Base-by-base conservation (phyloP, 2,113 vertebrate species). In the Fulmarus glacialis region DNA sequence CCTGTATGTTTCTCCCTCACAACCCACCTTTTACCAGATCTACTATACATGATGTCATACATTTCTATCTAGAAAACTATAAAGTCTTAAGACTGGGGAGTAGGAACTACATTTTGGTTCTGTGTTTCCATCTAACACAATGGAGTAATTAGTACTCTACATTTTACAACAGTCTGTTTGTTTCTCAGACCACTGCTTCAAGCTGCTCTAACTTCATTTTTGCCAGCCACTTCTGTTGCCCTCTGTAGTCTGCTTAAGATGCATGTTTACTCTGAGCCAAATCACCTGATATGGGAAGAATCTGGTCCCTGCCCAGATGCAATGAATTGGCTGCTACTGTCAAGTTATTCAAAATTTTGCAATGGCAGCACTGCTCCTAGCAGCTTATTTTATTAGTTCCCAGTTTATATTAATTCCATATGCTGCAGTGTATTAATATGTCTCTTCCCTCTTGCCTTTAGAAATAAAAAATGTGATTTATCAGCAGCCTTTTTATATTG, bases 381-480 rank as follows among this genome's bases (percentile, higher is more conserved):
- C 92, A 96, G 89, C 50, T 92, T 95, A 78, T 96, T 96, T 95
- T 94, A 96, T 90, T 68, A 96, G 59, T 70, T 93, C 50, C 68
- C 72, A 96, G 95, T 68, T 84, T 95, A 95, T 96, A 96, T 93
- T 95, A 92, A 96, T 94, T 97, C 85, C 47, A 83, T 97, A 96
- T 87, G 78, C 74, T 96, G 62, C 58, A 75, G n/a, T 82, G 87
- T 97, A 90, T 96, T 96, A 97, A 83, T 91, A 90, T 77, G 56
- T 73, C 66, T 90, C 52, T 32, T 82, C 74, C 67, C 75, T 96
- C 81, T 93, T 89, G 73, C 90, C 62, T 97, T 95, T 80, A 89
- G 77, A 97, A 97, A 97, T 95, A 96, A 97, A 97, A 94, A 95
- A 45, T 29, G 66, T 96, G 91, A 97, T 98, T 97, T 98, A 94